Evolutionary conservation across 2,888 invertebrate genomes (phyloP), one percentile per base, ranked within the genome.

Genomic region (Dermolepida albohirtum): DNA sequence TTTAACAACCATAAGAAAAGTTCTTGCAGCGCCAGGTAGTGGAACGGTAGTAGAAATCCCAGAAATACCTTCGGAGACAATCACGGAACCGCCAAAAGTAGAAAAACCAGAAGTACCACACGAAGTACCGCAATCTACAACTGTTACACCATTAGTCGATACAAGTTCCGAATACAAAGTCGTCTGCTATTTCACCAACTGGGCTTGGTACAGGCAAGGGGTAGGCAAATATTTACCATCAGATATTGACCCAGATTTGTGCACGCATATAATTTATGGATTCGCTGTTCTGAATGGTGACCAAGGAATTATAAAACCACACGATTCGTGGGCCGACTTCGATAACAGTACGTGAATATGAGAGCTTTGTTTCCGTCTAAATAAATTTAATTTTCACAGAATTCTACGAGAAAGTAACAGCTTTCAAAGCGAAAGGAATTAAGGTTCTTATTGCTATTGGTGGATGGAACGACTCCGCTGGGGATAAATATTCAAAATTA

Each of bases 401-500:
- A 83, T 95, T 95, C 82, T 96, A 95, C 81, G 93, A 94, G 76
- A 91, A 94, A 78, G 93, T 96, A 2, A 90, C 91, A 0, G 89
- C 89, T 0, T 86, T 91, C 29, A 93, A 90, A 75, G 84, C 86
- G 0, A 89, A 89, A 73, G 92, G 92, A 0, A 87, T 94, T 11
- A 95, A 94, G 81, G 93, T 95, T 0, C 85, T 94, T 0, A 86
- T 97, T 1, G 96, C 96, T 0, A 89, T 97, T 68, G 97, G 97
- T 5, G 97, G 97, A 0, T 97, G 97, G 97, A 96, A 95, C 78
- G 96, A 97, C 83, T 96, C 95, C 0, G 92, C 92, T 0, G 95
- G 94, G 2, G 92, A 94, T 80, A 96, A 96, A 79, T 96, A 96
- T 82, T 92, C 94, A 0, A 88, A 90, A 49, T 84, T 96, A 39